Evolutionary conservation across 2,888 invertebrate species (phyloP).

Genomic region (Trisateles emortualis): DNA sequence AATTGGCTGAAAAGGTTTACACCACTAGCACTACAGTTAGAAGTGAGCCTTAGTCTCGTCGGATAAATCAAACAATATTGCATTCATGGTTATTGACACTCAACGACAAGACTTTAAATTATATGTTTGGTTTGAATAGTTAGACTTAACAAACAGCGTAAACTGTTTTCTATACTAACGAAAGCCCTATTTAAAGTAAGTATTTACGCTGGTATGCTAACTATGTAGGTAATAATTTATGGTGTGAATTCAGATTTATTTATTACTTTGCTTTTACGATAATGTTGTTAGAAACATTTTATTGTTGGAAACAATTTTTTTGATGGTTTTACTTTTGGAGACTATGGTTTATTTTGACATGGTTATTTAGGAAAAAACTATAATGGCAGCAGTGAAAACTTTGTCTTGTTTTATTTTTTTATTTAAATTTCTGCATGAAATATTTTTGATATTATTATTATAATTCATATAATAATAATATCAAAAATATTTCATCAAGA

Average conservation of each 20-base stretch:
- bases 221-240: neutral
- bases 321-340: too few relatives aligned
- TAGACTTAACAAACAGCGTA: neutral
- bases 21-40: neutral
- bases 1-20: neutral
- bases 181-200: neutral
- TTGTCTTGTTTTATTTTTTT: too few relatives aligned
- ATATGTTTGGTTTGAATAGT: neutral
- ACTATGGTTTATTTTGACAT: too few relatives aligned
- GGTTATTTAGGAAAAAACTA: too few relatives aligned
- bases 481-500: too few relatives aligned
- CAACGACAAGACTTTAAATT: neutral
- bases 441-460: too few relatives aligned
- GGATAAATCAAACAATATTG: conserved; percentile 6
- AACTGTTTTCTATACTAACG: neutral
- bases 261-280: too few relatives aligned
- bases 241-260: neutral
- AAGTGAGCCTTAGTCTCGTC: neutral
- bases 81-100: conserved; percentile 4
- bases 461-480: too few relatives aligned
- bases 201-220: neutral
- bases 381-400: too few relatives aligned
- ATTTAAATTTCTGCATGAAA: too few relatives aligned
- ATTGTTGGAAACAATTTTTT: too few relatives aligned
- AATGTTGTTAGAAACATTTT: too few relatives aligned